A percentile compares a stretch with the other conserved stretches of the same genome.
Conservation (phyloP, 2,888 invertebrate genomes). For the Lathronympha strigana region DNA sequence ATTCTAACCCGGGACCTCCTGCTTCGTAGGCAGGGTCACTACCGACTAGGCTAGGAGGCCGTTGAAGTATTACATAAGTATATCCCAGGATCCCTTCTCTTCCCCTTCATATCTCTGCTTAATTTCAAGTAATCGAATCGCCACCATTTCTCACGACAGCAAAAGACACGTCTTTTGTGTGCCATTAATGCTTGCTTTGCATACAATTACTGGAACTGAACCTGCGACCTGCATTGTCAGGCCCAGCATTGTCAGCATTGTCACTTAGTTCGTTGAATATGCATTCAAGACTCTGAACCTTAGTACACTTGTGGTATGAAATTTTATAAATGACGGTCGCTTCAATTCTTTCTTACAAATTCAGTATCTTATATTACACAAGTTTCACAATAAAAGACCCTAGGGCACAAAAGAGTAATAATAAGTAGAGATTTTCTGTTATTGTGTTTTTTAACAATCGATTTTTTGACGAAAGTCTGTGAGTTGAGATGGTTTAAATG, state of each 20-base stretch:
- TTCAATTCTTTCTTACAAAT: not conserved
- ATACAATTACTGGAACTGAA: constrained; percentile 36
- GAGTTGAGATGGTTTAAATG: not conserved
- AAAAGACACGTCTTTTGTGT: constrained; percentile 25
- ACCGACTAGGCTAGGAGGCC: too few species aligned
- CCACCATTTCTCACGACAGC: constrained; percentile 32
- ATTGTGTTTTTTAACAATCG: too few species aligned
- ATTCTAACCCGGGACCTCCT: too few species aligned
- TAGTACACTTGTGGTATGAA: not conserved
- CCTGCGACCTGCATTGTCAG: constrained; percentile 38
- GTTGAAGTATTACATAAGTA: too few species aligned
- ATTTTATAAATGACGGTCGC: not conserved
- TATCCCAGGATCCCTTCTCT: too few species aligned
- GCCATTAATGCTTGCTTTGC: constrained; percentile 29
- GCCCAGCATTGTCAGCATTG: constrained; percentile 12
- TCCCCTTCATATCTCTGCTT: not conserved
- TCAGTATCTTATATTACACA: not conserved
- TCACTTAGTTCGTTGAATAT: constrained; percentile 20
- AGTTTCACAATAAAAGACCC: not conserved
- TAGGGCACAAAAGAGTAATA: not conserved
- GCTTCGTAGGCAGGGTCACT: too few species aligned
- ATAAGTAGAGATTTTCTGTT: too few species aligned
- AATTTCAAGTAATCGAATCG: constrained; percentile 14
- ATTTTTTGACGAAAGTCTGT: too few species aligned
- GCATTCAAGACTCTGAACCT: constrained; percentile 16